Evolutionary conservation across 2,113 vertebrate species (phyloP), one percentile per base, ranked within the genome.

Genomic region (Corythoichthys haematopterus): DNA sequence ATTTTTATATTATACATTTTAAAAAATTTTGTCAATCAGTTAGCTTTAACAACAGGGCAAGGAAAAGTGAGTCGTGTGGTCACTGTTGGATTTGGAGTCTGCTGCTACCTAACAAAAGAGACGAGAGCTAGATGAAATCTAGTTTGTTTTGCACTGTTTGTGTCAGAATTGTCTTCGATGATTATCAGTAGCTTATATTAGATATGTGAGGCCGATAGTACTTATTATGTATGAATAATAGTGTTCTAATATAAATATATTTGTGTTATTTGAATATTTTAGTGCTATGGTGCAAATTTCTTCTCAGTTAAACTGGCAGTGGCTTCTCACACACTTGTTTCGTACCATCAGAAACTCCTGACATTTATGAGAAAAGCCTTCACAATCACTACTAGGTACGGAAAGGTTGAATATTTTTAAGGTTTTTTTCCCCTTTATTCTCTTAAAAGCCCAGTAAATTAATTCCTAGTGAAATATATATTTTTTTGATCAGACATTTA

Each of bases 231-330:
- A 83, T 61, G 64, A 69, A 75, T 57, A 84, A 80, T 67, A 61
- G 71, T 70, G 75, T 79, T 86, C 72, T 80, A 59, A 72, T 78
- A 71, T 69, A 38, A 79, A 78, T 86, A 74, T 80, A 83, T 84
- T 87, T 86, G 77, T 84, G 78, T 85, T 74, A 76, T 82, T 77
- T 81, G 75, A 55, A 78, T 80, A 36, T 84, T 82, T 77, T 81
- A 70, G 79, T 78, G 84, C 78, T 79, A 69, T 66, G 72, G 80
- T 78, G 77, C 71, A 65, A 65, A 65, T 61, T 40, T 33, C 68
- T 68, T 69, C 76, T 80, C 50, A 57, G 71, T 74, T 48, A 56
- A 66, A 74, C 75, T 57, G 57, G 64, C 74, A 74, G 74, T 50
- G 6, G 70, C 71, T 79, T 73, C 59, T 72, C 52, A 43, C 38